Evolutionary conservation across 2,113 vertebrate genomes (phyloP).

Genomic region (Ceyx melanurus): DNA sequence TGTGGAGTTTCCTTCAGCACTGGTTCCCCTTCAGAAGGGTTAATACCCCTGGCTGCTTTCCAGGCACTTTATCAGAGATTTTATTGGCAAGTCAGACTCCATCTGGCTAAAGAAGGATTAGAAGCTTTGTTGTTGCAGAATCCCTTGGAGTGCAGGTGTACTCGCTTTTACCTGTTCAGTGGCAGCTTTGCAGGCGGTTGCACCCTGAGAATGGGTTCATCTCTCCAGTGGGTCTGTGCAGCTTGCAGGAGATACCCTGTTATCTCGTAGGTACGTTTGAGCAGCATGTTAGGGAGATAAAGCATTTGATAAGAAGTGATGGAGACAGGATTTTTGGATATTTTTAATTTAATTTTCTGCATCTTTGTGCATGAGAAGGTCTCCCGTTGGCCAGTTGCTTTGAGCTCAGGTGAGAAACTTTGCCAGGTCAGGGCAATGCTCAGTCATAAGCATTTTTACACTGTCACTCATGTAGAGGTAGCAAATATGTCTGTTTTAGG

Average conservation of each 20-base stretch:
- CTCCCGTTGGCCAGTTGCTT: background rate
- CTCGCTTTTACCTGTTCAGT: background rate
- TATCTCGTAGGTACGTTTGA: background rate
- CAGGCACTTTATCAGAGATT: background rate
- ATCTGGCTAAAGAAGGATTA: background rate
- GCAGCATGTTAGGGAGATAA: background rate
- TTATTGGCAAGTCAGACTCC: background rate
- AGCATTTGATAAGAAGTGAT: background rate
- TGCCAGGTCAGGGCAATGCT: background rate
- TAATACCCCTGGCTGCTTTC: background rate
- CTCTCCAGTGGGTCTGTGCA: background rate
- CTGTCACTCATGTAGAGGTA: background rate
- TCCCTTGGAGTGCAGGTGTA: background rate
- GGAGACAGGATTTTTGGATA: background rate
- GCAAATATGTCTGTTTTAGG: background rate
- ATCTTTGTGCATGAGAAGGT: background rate
- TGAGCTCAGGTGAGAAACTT: background rate
- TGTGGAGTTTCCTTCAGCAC: background rate
- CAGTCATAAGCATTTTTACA: background rate
- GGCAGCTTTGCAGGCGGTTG: background rate
- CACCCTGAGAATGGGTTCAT: background rate
- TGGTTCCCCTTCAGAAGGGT: background rate
- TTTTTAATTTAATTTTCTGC: accelerated
- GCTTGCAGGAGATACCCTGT: background rate
- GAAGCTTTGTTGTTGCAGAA: background rate